Base-by-base conservation (phyloP, 2,888 invertebrate species). In the Trichopria drosophilae region DNA sequence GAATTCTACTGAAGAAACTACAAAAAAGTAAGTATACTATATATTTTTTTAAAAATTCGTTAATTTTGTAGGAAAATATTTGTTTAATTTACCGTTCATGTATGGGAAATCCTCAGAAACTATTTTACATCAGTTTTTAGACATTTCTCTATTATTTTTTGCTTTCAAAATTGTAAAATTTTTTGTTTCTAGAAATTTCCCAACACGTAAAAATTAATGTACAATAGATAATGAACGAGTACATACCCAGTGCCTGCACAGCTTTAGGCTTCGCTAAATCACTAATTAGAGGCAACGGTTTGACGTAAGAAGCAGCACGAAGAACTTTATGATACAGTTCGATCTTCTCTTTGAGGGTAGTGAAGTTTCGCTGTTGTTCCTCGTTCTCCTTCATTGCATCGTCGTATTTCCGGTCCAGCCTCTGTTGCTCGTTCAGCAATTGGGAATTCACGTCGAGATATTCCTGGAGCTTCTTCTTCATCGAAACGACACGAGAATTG, bases 341-440 rank as follows among this genome's bases (percentile, higher is more conserved):
- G 10, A 75, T 73, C n/a, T 80, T 79, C 65, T 82, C 80, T 60
- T 84, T 83, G 12, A 85, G 73, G 1, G 80, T 77, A 3, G 79
- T 75, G 60, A 85, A 80, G n/a, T 81, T 79, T 9, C 81, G 78
- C 12, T 83, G 78, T 24, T 82, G 80, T n/a, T 87, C 85, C 1
- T 82, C 81, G 66, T 85, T 87, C 48, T 80, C 79, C 62, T 84
- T 83, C 62, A 84, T 72, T 9, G 88, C 88, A 73, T 86, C 81
- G 65, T 93, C 93, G 71, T 93, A 93, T 66, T 86, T 85, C 23
- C 81, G 79, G 49, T 93, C 81, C 4, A 90, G 76, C 24, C 78
- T 78, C 61, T 87, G 86, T 67, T 95, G 93, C 59, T 89, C 89
- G n/a, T 82, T 83, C 29, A 90, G 77, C 4, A 94, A 76, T 31